Evolutionary conservation across 2,888 invertebrate genomes (phyloP), one percentile per base, ranked within the genome.

Genomic region (Cosmopolites sordidus): DNA sequence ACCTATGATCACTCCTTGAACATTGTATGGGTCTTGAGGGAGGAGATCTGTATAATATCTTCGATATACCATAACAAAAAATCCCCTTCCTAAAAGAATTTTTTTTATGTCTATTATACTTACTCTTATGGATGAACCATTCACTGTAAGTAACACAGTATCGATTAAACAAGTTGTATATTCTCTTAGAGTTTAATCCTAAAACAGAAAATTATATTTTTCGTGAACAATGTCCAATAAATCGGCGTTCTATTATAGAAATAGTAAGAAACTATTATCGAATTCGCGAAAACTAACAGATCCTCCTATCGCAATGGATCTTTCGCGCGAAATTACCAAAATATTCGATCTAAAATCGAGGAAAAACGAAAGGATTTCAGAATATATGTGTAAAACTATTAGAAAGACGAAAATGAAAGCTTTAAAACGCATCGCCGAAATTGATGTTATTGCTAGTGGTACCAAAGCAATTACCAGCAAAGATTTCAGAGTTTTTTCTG

Each of bases 381-480:
- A 62, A 27, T 55, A 57, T 37, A 62, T 63, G 52, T 63, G 58
- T 18, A 50, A 59, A 37, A 58, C 56, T 12, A 59, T 60, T 11
- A 48, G 51, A 12, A 60, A 57, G 51, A 59, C 59, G 0, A 59
- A 58, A 18, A 37, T 58, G 6, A 58, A 15, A 33, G 51, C 51
- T 1, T 42, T 47, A 3, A 45, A 42, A 42, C 16, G 38, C 16
- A n/a, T 15, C 29, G 40, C 43, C 3, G 50, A 43, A 30, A 48
- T 16, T 12, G 51, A 54, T 33, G 39, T 45, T 0, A n/a, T 33
- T 11, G 22, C 42, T 11, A 48, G 18, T 39, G 30, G 37, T 15
- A 37, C 41, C 14, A 41, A 42, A 22, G 44, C 55, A 1, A 16
- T 43, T 11, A 59, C 60, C 12, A 40, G 51, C 8, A 43, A 49